Evolutionary conservation across 1,140 invertebrate species (phyloP), one percentile per base, ranked within the genome.

Genomic region (Magallana angulata): DNA sequence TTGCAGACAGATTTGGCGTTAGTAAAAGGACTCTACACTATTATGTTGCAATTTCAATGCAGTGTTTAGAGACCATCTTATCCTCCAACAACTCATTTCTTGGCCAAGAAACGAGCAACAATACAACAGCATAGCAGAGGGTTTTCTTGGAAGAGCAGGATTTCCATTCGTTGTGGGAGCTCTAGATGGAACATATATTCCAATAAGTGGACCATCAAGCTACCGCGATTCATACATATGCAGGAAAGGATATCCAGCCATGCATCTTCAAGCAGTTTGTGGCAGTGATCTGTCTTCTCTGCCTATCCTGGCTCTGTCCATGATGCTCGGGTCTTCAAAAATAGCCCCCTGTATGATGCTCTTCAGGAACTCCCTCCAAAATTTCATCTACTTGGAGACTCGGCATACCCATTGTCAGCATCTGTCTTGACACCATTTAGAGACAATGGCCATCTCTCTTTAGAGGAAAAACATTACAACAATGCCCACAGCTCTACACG

Each of bases 201-300:
- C 87, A 62, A 85, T 85, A 9, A 62, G 62, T 81, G 86, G 86
- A 80, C 86, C 89, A 3, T 30, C 84, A 16, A 84, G 68, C 62
- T 82, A 76, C 30, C 6, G 87, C 14, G 87, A 87, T n/a, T 82
- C 87, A 5, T 89, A 88, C 71, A 88, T 89, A n/a, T 84, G 83
- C 48, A 14, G 87, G 7, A 89, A 85, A 84, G 88, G 86, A 48
- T 88, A 30, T 86, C 81, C 89, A 12, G 64, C 83, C 30, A 87
- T 90, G 11, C 59, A 87, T 68, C 84, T 91, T 12, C 88, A 89
- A 85, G 89, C 84, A 30, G 90, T 89, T 1, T 90, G 88, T 83
- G 88, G 87, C 60, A 62, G 24, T 12, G 59, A 62, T 82, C 18
- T 89, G 60, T 87, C 1, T 88, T 81, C 48, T 85, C 86, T 82